phyloP scores from a whole-genome alignment of 2,113 vertebrate species.

The Brachypodius melanocephalos region DNA sequence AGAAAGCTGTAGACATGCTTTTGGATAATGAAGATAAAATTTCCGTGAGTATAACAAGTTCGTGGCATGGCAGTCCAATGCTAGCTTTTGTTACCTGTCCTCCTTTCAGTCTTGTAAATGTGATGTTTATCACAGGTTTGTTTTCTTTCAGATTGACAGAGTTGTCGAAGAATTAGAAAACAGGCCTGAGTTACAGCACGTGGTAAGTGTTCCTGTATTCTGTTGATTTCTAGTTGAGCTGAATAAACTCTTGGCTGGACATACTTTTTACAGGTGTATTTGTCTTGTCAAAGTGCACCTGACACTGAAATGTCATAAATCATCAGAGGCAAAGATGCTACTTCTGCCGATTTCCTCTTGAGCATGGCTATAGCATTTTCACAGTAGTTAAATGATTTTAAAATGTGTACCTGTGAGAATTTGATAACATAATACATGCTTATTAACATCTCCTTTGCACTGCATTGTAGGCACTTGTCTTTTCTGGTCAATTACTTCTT shows the following conservation, averaged over 20 bases:
- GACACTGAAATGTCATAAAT: neutral
- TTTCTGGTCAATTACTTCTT: neutral
- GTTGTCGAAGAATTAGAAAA: slow-evolving; percentile 91
- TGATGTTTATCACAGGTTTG: neutral
- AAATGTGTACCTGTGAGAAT: neutral
- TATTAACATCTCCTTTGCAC: neutral
- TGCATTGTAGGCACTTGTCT: neutral
- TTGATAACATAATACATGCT: neutral
- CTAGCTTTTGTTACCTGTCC: neutral
- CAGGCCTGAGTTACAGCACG: slow-evolving; percentile 90
- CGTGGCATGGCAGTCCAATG: neutral
- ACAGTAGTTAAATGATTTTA: neutral
- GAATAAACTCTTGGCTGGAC: neutral
- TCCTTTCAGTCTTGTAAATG: neutral
- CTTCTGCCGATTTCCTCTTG: neutral
- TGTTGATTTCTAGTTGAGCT: neutral
- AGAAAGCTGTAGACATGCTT: slow-evolving; percentile 99
- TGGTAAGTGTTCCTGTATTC: slow-evolving; percentile 74
- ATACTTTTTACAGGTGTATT: neutral
- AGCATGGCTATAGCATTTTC: neutral
- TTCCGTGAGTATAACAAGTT: slow-evolving; percentile 81
- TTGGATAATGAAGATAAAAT: slow-evolving; percentile 99
- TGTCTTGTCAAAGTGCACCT: neutral
- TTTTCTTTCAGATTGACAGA: slow-evolving; percentile 83
- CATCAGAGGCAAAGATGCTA: neutral